Percentiles rank a stretch among this genome's conserved stretches.
Evolutionary conservation across 2,888 invertebrate genomes (phyloP).

Genomic region (Lepidonotus clava): DNA sequence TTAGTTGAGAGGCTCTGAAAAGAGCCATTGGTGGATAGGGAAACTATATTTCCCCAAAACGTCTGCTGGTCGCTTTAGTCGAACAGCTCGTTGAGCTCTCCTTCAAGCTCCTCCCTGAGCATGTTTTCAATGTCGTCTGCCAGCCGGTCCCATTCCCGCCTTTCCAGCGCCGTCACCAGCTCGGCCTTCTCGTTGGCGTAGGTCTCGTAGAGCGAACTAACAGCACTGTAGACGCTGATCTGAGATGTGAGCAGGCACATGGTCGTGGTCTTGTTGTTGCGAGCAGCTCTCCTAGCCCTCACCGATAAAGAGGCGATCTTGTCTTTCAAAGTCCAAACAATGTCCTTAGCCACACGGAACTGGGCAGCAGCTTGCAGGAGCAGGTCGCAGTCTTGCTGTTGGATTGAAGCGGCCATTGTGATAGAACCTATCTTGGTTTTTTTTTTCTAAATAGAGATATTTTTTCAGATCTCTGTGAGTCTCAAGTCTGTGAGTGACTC

Average conservation of each 20-base stretch:
- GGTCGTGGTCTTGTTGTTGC: not conserved
- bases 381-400: not conserved
- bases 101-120: not conserved
- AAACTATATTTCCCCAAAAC: too few species aligned
- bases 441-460: too few species aligned
- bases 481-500: too few species aligned
- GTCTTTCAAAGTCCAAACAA: not conserved
- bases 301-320: not conserved
- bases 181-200: not conserved
- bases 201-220: not conserved
- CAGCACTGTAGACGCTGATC: not conserved
- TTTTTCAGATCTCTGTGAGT: too few species aligned
- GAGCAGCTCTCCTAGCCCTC: not conserved
- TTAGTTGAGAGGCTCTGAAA: too few species aligned
- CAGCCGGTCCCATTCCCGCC: not conserved
- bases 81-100: not conserved
- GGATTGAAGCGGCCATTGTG: too few species aligned
- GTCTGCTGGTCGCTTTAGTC: too few species aligned
- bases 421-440: too few species aligned
- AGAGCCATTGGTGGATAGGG: too few species aligned
- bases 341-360: not conserved
- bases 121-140: not conserved
- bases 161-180: not conserved
- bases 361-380: not conserved
- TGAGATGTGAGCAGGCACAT: not conserved